Percentiles rank a stretch among this genome's conserved stretches.
These are phyloP conservation scores for Acrossocheilus wenchowensis DNA, from an alignment of 2,797 vertebrate species.

Conservation along the genomic window DNA sequence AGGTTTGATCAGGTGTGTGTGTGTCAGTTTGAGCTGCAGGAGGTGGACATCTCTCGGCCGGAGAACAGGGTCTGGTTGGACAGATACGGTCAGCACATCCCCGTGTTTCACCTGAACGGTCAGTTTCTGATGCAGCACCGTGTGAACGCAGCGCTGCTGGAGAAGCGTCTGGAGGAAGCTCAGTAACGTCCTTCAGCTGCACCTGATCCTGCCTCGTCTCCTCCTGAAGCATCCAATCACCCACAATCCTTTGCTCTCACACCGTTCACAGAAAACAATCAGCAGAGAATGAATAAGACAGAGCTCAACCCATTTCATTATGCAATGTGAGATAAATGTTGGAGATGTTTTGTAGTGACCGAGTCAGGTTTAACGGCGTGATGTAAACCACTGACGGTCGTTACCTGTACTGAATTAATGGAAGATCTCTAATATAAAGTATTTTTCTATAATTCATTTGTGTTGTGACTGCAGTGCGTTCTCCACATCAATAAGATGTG, in stretches of 20 bases:
- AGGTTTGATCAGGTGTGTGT: too few species aligned
- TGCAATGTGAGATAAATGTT: too few species aligned
- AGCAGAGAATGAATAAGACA: too few species aligned
- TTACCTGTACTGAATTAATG: neutral
- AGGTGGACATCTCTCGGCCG: conserved; percentile 85
- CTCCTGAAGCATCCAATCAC: neutral
- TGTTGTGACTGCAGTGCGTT: neutral
- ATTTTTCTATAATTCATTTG: neutral
- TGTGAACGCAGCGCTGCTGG: conserved; percentile 78
- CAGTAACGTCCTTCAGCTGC: neutral
- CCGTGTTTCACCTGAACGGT: conserved; percentile 87
- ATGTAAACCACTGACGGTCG: too few species aligned
- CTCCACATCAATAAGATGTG: neutral
- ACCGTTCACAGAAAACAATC: too few species aligned
- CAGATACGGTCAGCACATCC: conserved; percentile 85
- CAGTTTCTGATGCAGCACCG: conserved; percentile 87
- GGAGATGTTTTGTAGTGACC: neutral
- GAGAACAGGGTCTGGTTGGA: conserved; percentile 82
- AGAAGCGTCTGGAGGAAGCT: conserved; percentile 70
- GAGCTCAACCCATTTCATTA: too few species aligned
- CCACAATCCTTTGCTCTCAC: neutral
- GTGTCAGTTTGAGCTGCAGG: conserved; percentile 84
- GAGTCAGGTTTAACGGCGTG: too few species aligned
- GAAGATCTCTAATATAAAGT: too few species aligned
- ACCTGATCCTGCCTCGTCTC: too few species aligned